These are phyloP conservation scores for Hippoglossus stenolepis DNA, from an alignment of 2,113 vertebrate species.

Conservation along the genomic window DNA sequence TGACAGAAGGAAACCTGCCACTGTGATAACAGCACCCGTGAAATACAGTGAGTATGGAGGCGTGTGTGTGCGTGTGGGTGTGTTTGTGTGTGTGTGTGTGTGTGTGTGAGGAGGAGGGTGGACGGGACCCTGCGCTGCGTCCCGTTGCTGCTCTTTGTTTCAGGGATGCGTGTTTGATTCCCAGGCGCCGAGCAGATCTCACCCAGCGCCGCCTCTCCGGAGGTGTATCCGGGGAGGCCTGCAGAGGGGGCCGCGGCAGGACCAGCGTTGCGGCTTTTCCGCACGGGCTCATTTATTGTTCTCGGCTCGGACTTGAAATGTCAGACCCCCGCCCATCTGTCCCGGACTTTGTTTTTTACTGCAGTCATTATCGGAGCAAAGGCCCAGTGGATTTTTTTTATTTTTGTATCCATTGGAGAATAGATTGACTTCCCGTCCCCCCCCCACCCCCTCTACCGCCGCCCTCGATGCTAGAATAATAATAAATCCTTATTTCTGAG, in stretches of 20 bases:
- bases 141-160: too few relatives aligned
- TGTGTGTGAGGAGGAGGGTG: too few relatives aligned
- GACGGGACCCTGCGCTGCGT: too few relatives aligned
- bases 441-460: too few relatives aligned
- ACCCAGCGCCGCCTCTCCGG: slow-evolving; percentile 57
- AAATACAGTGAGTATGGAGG: slow-evolving; percentile 72
- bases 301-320: slow-evolving; percentile 40
- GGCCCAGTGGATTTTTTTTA: slow-evolving; percentile 34
- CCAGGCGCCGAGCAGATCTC: slow-evolving; percentile 54
- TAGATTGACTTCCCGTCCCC: slow-evolving; percentile 19
- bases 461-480: slow-evolving; percentile 17
- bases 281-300: slow-evolving; percentile 67
- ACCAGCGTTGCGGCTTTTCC: slow-evolving; percentile 55
- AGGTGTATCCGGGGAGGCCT: slow-evolving; percentile 73
- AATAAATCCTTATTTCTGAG: neutral
- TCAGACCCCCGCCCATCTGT: slow-evolving; percentile 39
- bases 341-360: slow-evolving; percentile 23
- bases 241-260: slow-evolving; percentile 73
- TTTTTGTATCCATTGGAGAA: slow-evolving; percentile 13
- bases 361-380: slow-evolving; percentile 44
- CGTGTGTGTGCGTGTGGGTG: neutral
- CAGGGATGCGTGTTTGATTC: slow-evolving; percentile 26
- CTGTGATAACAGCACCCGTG: slow-evolving; percentile 60
- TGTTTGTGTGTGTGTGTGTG: too few relatives aligned
- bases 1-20: slow-evolving; percentile 54